Evolutionary conservation across 1,140 invertebrate species (phyloP).

Genomic region (Drosophila prosaltans): DNA sequence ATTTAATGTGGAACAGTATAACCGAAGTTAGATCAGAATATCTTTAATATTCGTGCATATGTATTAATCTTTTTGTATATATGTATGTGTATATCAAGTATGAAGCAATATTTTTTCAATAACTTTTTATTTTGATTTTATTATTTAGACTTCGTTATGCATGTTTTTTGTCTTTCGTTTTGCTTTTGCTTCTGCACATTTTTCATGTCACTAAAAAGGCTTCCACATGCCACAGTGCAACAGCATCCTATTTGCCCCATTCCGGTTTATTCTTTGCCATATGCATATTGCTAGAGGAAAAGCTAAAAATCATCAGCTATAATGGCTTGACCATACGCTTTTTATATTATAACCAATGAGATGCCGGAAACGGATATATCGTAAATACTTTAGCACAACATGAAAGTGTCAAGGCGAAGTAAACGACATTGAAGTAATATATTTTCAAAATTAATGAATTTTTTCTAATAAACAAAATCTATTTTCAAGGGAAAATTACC

Average conservation of each 20-base stretch:
- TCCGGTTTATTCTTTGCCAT: conserved; percentile 17
- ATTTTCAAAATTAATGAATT: too few relatives aligned
- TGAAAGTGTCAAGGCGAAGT: background rate
- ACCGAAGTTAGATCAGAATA: too few relatives aligned
- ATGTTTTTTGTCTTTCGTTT: background rate
- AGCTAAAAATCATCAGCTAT: background rate
- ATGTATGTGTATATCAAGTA: background rate
- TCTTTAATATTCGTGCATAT: background rate
- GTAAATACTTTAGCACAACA: conserved; percentile 8
- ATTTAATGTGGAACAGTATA: too few relatives aligned
- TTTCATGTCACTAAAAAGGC: conserved; percentile 79
- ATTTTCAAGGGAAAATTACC: too few relatives aligned
- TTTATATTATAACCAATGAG: background rate
- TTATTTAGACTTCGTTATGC: conserved; percentile 69
- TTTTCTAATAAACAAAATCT: background rate
- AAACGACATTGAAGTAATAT: too few relatives aligned
- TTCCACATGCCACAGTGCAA: conserved; percentile 40
- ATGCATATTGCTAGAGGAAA: conserved; percentile 33
- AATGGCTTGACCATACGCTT: background rate
- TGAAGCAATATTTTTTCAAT: conserved; percentile 73
- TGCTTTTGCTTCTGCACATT: conserved; percentile 58
- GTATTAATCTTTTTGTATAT: background rate
- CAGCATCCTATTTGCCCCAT: conserved; percentile 29
- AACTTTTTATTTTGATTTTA: conserved; percentile 76
- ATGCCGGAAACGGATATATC: background rate